A percentile compares a stretch with the other conserved stretches of the same genome.
These are phyloP conservation scores for Phalacrocorax brasilianus DNA, from an alignment of 2,113 vertebrate genomes.

Conservation along the genomic window DNA sequence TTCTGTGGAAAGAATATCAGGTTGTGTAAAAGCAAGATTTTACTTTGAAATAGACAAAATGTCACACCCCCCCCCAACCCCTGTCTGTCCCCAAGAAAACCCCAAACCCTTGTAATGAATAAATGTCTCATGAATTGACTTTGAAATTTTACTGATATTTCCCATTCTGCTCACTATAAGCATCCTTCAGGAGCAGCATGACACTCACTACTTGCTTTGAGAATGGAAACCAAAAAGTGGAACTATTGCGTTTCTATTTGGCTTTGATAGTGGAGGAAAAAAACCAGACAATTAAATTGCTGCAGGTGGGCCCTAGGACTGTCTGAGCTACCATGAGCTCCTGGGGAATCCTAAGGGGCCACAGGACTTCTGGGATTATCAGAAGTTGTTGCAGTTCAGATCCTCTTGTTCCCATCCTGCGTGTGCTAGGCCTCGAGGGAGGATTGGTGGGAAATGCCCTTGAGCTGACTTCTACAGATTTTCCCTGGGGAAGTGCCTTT, in stretches of 20 bases:
- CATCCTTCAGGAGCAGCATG: not conserved
- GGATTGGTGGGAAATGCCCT: not conserved
- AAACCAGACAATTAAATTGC: not conserved
- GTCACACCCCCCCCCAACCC: no score
- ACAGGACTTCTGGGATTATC: fast-evolving
- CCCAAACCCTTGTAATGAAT: not conserved
- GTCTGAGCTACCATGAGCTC: not conserved
- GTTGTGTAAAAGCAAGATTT: not conserved
- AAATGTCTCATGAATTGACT: not conserved
- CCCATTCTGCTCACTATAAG: not conserved
- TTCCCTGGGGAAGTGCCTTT: not conserved
- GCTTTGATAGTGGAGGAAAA: not conserved
- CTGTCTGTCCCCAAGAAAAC: no score
- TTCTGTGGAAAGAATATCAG: not conserved
- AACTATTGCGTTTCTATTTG: not conserved
- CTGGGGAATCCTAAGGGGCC: not conserved
- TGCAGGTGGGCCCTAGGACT: not conserved
- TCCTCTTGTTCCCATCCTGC: not conserved
- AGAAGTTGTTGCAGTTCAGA: not conserved
- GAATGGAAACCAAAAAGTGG: not conserved
- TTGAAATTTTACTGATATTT: not conserved
- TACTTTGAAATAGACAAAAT: not conserved
- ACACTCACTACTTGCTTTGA: not conserved
- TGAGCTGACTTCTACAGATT: not conserved
- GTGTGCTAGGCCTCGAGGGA: not conserved